Conservation (phyloP, 2,113 vertebrate species). For the Indicator maculatus region DNA sequence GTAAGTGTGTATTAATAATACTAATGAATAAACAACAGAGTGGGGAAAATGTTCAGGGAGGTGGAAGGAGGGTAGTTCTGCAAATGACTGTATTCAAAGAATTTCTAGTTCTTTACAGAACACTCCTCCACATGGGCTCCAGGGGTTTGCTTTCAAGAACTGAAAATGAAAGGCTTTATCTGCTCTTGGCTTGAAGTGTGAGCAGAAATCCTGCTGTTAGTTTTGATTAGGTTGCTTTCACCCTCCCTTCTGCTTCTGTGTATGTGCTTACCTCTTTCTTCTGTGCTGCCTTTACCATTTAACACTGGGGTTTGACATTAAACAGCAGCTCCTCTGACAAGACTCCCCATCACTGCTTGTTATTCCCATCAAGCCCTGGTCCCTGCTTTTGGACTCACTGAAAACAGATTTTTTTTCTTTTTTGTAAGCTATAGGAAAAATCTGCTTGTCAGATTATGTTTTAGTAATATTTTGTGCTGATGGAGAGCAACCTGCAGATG, state of each 20-base stretch:
- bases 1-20: not conserved
- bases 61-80: not conserved
- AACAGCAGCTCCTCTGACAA: not conserved
- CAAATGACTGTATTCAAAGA: constrained; percentile 35
- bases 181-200: constrained; percentile 15
- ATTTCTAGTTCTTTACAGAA: not conserved
- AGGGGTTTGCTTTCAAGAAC: constrained; percentile 41
- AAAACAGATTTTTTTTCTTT: not conserved
- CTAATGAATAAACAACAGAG: constrained; percentile 1
- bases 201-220: constrained; percentile 55
- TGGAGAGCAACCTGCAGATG: not conserved
- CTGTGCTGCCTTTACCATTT: not conserved
- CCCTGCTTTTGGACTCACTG: not conserved
- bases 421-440: not conserved
- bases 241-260: not conserved
- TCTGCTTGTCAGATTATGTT: not conserved
- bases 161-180: constrained; percentile 38
- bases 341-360: not conserved
- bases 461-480: not conserved
- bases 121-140: not conserved
- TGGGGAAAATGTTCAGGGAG: not conserved
- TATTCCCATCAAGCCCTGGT: not conserved
- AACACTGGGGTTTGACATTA: not conserved
- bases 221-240: constrained; percentile 48
- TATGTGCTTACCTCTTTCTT: not conserved